phyloP scores from a whole-genome alignment of 2,888 invertebrate genomes.

The Girardia tigrina region DNA sequence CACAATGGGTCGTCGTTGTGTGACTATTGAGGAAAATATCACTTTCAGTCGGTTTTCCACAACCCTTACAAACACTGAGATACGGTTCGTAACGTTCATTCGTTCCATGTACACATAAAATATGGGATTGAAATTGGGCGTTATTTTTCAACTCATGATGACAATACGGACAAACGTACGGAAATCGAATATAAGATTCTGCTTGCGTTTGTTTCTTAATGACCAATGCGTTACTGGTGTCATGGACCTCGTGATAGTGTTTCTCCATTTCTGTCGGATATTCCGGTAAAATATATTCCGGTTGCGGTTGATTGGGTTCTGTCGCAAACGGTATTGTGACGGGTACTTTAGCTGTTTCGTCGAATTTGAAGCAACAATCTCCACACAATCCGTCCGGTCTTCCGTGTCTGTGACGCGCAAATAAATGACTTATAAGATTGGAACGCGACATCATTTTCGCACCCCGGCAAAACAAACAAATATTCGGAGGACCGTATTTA shows the following conservation, averaged over 20 bases:
- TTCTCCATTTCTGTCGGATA: conserved; percentile 26
- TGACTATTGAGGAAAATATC: conserved; percentile 19
- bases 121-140: conserved; percentile 29
- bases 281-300: not conserved
- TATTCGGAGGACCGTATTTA: not conserved
- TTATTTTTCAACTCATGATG: conserved; percentile 20
- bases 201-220: not conserved
- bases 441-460: not conserved
- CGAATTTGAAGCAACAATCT: not conserved
- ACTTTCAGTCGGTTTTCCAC: not conserved
- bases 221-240: not conserved
- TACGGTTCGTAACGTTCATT: not conserved
- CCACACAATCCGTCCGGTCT: not conserved
- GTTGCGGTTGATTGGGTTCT: not conserved
- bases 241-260: conserved; percentile 13
- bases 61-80: not conserved
- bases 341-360: not conserved
- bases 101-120: conserved; percentile 26
- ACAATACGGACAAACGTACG: conserved; percentile 27
- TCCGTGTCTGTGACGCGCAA: not conserved
- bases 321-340: not conserved
- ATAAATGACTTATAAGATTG: conserved; percentile 17
- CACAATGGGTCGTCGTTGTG: not conserved
- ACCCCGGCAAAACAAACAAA: conserved; percentile 19
- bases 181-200: not conserved